These are phyloP conservation scores for Aphidoletes aphidimyza DNA, from an alignment of 2,888 invertebrate genomes.

Conservation along the genomic window DNA sequence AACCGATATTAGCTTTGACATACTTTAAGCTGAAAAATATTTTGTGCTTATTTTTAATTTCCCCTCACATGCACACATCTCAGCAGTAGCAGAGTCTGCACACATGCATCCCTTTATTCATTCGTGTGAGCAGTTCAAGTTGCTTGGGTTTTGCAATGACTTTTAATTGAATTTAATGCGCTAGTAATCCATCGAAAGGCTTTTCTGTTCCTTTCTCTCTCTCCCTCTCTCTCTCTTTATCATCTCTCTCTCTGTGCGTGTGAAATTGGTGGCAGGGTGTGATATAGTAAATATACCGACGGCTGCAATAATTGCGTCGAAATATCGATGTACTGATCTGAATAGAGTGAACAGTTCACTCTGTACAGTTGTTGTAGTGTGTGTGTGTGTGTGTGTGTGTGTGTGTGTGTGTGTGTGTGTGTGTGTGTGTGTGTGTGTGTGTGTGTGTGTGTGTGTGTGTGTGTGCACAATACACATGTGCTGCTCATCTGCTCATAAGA, in stretches of 20 bases:
- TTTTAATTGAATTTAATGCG: conserved; percentile 53
- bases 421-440: no score
- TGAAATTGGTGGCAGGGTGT: background rate
- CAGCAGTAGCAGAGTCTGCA: no score
- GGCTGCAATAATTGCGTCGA: background rate
- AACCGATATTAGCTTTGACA: no score
- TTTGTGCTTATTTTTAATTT: conserved; percentile 6
- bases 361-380: background rate
- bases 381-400: background rate
- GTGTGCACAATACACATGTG: no score
- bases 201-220: background rate
- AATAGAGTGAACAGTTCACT: background rate
- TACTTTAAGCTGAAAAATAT: background rate
- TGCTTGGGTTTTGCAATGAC: background rate
- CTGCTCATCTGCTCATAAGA: no score
- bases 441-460: no score
- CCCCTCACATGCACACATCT: background rate
- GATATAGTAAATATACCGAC: conserved; percentile 16
- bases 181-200: conserved; percentile 34
- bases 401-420: no score
- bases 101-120: background rate
- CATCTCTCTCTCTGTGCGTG: no score
- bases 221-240: background rate
- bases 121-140: background rate
- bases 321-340: conserved; percentile 8